Evolutionary conservation across 2,888 invertebrate genomes (phyloP), one percentile per base, ranked within the genome.

Genomic region (Tachina fera): DNA sequence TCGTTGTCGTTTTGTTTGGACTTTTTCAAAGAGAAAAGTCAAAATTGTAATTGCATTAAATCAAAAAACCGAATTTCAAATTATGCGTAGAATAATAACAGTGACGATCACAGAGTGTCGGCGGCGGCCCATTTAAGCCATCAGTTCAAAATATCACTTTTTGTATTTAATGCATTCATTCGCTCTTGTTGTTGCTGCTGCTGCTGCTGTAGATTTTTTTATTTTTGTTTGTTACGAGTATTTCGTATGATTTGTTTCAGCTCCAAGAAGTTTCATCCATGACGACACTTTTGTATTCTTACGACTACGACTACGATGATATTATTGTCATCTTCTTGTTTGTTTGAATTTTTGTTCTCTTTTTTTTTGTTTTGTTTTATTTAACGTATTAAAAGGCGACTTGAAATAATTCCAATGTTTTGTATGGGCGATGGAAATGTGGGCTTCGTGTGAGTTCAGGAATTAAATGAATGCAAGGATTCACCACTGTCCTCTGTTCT

Each of bases 361-460:
- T 11, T 72, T 63, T 49, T 67, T 31, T 47, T 14, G 0, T 61
- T 10, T n/a, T 58, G 4, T 43, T 43, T 77, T 41, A 13, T 76
- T 76, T 22, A 61, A 45, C 58, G 61, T 67, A 70, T 65, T 84
- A 63, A 74, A 61, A 79, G 82, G 75, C 83, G 68, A 80, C 83
- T 80, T 83, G 71, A 83, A 86, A 83, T 86, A 83, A 86, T 86
- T 79, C 79, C 86, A 83, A 53, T 72, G 70, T 75, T 79, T 83
- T 83, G 49, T 80, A 68, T 65, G 76, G 77, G 77, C 77, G 65
- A 58, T 76, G 75, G 58, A 81, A 81, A 80, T 76, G 83, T 87
- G 88, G 88, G 89, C 91, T 89, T 91, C 91, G 91, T 91, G 91
- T 91, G 92, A 91, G 91, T 91, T 90, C 91, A 90, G 90, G 91